Evolutionary conservation across 2,113 vertebrate species (phyloP).

Genomic region (Cheirogaleus medius): DNA sequence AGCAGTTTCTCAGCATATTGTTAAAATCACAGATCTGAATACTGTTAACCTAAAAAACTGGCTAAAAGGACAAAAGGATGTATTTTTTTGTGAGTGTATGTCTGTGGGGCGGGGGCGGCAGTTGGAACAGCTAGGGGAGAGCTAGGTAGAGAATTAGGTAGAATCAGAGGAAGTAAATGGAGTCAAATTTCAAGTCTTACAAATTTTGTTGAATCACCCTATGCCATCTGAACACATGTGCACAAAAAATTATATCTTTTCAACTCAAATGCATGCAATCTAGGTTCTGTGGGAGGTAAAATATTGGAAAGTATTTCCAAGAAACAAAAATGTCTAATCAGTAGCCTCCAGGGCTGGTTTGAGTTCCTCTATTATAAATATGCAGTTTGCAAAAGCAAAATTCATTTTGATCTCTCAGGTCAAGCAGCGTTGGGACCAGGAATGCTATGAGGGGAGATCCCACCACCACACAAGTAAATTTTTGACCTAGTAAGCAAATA

Average conservation of each 20-base stretch:
- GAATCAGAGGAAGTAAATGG: conserved; percentile 41
- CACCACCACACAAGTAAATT: conserved; percentile 55
- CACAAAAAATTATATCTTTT: conserved; percentile 41
- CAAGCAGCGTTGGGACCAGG: conserved; percentile 19
- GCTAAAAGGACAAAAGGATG: conserved; percentile 20
- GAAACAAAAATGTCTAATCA: not conserved
- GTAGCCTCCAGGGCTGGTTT: conserved; percentile 30
- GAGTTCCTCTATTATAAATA: conserved; percentile 16
- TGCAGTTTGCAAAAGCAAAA: conserved; percentile 18
- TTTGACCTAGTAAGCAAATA: conserved; percentile 70
- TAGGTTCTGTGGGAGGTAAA: not conserved
- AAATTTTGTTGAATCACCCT: conserved; percentile 64
- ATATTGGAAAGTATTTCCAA: conserved; percentile 35
- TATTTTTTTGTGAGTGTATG: not conserved
- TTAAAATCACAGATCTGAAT: conserved; percentile 69
- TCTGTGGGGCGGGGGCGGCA: not conserved
- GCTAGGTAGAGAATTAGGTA: not conserved
- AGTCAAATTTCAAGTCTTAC: conserved; percentile 12
- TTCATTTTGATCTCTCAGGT: conserved; percentile 41
- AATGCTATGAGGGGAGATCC: not conserved
- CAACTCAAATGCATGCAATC: conserved; percentile 39
- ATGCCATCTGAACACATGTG: not conserved
- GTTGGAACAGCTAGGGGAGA: not conserved
- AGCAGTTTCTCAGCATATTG: conserved; percentile 63
- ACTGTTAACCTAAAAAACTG: conserved; percentile 57